phyloP scores from a whole-genome alignment of 2,888 invertebrate species.

The Lasioglossum calceatum region DNA sequence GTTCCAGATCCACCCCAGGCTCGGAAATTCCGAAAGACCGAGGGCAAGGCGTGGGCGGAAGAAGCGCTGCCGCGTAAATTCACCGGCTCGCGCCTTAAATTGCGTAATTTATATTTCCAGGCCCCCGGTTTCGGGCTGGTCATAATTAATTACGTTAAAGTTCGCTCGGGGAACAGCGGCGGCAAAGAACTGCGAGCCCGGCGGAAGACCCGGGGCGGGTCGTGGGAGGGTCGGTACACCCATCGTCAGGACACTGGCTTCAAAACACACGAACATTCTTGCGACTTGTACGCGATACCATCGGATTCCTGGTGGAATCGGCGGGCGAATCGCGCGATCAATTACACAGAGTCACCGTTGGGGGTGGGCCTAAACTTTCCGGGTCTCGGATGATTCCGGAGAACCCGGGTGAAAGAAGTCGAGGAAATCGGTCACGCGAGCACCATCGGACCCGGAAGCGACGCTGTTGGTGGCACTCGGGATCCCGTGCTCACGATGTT shows the following conservation, averaged over 20 bases:
- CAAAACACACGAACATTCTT: constrained; percentile 46
- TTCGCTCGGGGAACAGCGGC: constrained; percentile 44
- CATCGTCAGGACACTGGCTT: constrained; percentile 14
- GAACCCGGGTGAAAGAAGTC: constrained; percentile 26
- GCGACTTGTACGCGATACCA: constrained; percentile 44
- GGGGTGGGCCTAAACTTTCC: constrained; percentile 19
- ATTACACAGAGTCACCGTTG: constrained; percentile 8
- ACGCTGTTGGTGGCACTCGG: constrained; percentile 38
- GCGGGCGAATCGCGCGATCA: constrained; percentile 40
- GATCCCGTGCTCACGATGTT: constrained; percentile 48
- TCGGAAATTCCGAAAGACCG: constrained; percentile 49
- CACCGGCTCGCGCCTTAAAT: constrained; percentile 74
- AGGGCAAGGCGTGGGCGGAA: constrained; percentile 28
- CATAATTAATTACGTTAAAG: constrained; percentile 75
- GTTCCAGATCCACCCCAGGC: constrained; percentile 17
- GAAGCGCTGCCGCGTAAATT: constrained; percentile 61
- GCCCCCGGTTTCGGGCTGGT: constrained; percentile 64
- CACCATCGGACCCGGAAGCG: constrained; percentile 43
- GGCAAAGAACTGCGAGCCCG: constrained; percentile 35
- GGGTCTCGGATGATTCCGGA: constrained; percentile 10
- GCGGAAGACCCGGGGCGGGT: neutral
- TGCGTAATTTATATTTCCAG: constrained; percentile 76
- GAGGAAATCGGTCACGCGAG: constrained; percentile 48
- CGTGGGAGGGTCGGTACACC: constrained; percentile 22
- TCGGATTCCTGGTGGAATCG: constrained; percentile 52